A percentile compares a stretch with the other conserved stretches of the same genome.
These are phyloP conservation scores for Plectrocnemia conspersa DNA, from an alignment of 1,140 invertebrate genomes.

Conservation along the genomic window DNA sequence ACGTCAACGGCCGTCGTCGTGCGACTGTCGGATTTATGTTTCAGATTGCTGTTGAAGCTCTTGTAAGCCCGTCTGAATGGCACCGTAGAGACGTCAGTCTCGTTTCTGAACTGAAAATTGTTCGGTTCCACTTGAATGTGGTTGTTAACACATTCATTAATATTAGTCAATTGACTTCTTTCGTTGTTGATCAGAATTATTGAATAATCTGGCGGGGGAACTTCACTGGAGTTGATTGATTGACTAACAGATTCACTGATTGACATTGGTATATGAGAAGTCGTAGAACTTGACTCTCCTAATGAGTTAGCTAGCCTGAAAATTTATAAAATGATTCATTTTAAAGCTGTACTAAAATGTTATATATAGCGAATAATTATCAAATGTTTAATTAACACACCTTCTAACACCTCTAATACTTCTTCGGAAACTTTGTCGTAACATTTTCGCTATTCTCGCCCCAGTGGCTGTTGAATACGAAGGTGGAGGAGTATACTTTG, in stretches of 20 bases:
- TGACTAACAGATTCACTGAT: conserved; percentile 46
- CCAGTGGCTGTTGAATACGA: conserved; percentile 88
- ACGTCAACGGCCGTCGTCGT: conserved; percentile 39
- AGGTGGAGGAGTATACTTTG: conserved; percentile 88
- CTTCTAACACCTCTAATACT: conserved; percentile 63
- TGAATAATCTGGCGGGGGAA: conserved; percentile 39
- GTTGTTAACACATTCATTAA: conserved; percentile 37
- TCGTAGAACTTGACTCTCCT: conserved; percentile 34
- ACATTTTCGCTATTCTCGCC: conserved; percentile 70
- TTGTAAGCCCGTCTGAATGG: conserved; percentile 21
- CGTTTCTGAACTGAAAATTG: conserved; percentile 31
- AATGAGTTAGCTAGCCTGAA: conserved; percentile 42
- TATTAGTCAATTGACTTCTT: conserved; percentile 31
- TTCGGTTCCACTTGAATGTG: conserved; percentile 40
- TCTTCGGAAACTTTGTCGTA: conserved; percentile 73
- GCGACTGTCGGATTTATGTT: conserved; percentile 12
- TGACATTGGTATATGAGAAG: conserved; percentile 44
- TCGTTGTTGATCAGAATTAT: conserved; percentile 12
- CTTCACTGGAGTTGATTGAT: conserved; percentile 23
- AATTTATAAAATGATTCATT: conserved; percentile 24
- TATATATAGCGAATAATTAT: background rate
- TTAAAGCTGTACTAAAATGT: background rate
- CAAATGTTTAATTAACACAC: conserved; percentile 29
- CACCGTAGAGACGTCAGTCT: conserved; percentile 10
- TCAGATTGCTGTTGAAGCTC: conserved; percentile 23